phyloP scores from a whole-genome alignment of 1,140 invertebrate genomes.

The Hypsibius dujardini region DNA sequence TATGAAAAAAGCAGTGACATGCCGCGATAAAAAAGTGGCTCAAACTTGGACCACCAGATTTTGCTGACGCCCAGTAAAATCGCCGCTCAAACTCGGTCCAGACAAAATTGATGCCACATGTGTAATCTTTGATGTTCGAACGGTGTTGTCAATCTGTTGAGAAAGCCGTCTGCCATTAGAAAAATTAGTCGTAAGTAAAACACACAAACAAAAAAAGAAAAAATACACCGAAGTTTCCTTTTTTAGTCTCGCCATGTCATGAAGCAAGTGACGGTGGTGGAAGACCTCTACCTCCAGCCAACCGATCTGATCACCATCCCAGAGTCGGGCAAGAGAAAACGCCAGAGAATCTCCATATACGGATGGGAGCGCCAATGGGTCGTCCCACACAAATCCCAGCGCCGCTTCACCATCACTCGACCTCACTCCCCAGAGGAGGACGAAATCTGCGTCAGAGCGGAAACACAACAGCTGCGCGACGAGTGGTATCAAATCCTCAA shows the following conservation, averaged over 20 bases:
- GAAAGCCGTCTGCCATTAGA: too few relatives aligned
- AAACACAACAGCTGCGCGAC: neutral
- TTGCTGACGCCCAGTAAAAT: too few relatives aligned
- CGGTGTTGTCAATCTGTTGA: too few relatives aligned
- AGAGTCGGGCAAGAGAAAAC: neutral
- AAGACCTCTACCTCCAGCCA: neutral
- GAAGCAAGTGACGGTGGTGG: neutral
- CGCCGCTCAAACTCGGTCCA: too few relatives aligned
- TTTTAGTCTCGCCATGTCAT: neutral
- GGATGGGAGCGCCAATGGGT: neutral
- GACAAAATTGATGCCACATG: too few relatives aligned
- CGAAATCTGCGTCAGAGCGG: neutral
- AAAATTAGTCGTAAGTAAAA: too few relatives aligned
- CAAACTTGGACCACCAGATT: too few relatives aligned
- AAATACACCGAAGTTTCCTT: too few relatives aligned
- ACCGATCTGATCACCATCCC: neutral
- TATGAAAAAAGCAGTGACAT: too few relatives aligned
- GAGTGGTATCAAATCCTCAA: neutral
- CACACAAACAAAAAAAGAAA: too few relatives aligned
- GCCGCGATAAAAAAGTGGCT: too few relatives aligned
- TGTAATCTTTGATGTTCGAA: too few relatives aligned
- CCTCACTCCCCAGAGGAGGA: neutral
- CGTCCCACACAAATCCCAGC: neutral
- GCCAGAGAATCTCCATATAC: neutral
- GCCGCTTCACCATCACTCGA: neutral